phyloP scores from a whole-genome alignment of 2,888 invertebrate species.

The Didymodactylos carnosus region DNA sequence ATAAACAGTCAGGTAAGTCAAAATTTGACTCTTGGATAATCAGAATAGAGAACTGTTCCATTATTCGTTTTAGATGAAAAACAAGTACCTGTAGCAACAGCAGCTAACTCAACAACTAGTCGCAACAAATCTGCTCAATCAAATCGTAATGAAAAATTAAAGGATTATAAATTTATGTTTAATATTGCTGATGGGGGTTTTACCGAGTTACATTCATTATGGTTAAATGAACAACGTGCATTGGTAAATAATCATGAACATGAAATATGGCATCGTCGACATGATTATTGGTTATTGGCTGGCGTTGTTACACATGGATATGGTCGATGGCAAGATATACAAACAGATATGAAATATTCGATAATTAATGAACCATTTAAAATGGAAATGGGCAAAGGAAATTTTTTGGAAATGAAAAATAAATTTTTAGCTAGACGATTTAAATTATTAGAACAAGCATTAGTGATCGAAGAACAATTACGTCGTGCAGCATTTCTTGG shows the following conservation, averaged over 20 bases:
- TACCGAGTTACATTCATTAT: conserved; percentile 88
- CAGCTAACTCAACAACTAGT: neutral
- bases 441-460: conserved; percentile 87
- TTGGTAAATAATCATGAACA: conserved; percentile 84
- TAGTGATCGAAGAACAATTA: conserved; percentile 94
- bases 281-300: conserved; percentile 96
- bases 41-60: neutral
- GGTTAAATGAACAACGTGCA: conserved; percentile 90
- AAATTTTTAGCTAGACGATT: conserved; percentile 93
- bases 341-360: conserved; percentile 78
- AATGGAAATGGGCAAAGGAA: conserved; percentile 58
- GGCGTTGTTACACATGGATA: conserved; percentile 90
- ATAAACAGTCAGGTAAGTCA: neutral
- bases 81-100: neutral
- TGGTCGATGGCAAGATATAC: conserved; percentile 97
- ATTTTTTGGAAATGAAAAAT: conserved; percentile 96
- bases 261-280: conserved; percentile 96
- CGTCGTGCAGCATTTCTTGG: conserved; percentile 1
- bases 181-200: conserved; percentile 96
- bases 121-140: neutral
- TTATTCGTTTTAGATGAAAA: neutral
- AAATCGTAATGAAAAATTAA: neutral
- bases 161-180: conserved; percentile 65
- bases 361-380: conserved; percentile 99
- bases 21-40: neutral